These are phyloP conservation scores for Arge pagana DNA, from an alignment of 2,888 invertebrate species.

Conservation along the genomic window DNA sequence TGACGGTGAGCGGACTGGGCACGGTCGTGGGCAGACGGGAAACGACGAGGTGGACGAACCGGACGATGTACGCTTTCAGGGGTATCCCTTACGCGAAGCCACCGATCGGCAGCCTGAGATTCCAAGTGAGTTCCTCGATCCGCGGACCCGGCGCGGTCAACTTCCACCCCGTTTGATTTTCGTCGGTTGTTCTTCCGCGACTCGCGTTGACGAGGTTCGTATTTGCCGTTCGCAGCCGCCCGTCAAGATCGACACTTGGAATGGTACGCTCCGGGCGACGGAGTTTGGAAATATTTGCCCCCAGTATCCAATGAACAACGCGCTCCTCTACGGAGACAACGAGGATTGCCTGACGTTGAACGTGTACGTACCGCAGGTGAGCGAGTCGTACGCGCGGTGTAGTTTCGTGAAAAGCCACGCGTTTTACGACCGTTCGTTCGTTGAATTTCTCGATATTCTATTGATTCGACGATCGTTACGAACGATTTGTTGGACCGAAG, in stretches of 20 bases:
- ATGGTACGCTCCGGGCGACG: slow-evolving; percentile 49
- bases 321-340: slow-evolving; percentile 44
- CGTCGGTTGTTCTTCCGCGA: too few relatives aligned
- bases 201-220: too few relatives aligned
- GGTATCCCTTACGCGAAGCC: slow-evolving; percentile 6
- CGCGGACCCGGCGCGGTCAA: too few relatives aligned
- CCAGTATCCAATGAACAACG: slow-evolving; percentile 40
- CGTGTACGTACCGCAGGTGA: slow-evolving; percentile 45
- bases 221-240: slow-evolving; percentile 49
- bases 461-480: too few relatives aligned
- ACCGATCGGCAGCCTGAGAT: slow-evolving; percentile 2
- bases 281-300: slow-evolving; percentile 51
- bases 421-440: too few relatives aligned
- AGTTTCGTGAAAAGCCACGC: too few relatives aligned
- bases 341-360: slow-evolving; percentile 54
- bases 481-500: too few relatives aligned
- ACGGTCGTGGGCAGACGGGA: not conserved
- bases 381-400: too few relatives aligned
- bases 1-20: slow-evolving; percentile 1
- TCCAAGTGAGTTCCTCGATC: too few relatives aligned
- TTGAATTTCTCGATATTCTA: too few relatives aligned
- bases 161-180: too few relatives aligned
- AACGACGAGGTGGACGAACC: slow-evolving; percentile 1
- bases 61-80: not conserved
- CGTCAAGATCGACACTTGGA: slow-evolving; percentile 50